phyloP scores from a whole-genome alignment of 2,888 invertebrate species.

The Xanthia icteritia region DNA sequence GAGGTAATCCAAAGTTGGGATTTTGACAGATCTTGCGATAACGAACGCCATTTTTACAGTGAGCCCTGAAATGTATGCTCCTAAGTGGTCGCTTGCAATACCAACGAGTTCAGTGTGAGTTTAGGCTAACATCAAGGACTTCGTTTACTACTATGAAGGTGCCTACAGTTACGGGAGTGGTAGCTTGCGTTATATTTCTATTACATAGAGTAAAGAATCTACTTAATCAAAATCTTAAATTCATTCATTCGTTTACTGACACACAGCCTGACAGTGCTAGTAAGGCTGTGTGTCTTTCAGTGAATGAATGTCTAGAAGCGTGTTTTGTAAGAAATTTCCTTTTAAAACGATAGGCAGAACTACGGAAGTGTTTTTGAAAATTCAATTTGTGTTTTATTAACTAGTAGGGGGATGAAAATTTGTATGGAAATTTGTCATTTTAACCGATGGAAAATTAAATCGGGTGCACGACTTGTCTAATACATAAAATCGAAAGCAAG shows the following conservation, averaged over 20 bases:
- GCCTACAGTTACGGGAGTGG: too few species aligned
- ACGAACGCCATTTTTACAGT: not conserved
- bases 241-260: not conserved
- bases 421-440: not conserved
- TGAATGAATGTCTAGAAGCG: not conserved
- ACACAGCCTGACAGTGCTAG: not conserved
- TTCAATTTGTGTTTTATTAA: too few species aligned
- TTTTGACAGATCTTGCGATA: not conserved
- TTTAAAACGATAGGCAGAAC: too few species aligned
- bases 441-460: not conserved
- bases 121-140: not conserved
- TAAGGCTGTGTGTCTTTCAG: too few species aligned
- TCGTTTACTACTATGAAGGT: not conserved
- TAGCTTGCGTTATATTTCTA: not conserved
- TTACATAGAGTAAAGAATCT: not conserved
- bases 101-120: not conserved
- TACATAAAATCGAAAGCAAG: not conserved
- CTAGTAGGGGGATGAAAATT: not conserved
- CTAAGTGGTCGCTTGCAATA: not conserved
- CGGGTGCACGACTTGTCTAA: not conserved
- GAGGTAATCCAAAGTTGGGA: too few species aligned
- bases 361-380: too few species aligned
- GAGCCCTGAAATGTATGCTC: not conserved
- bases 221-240: not conserved
- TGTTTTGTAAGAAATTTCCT: too few species aligned